These are phyloP conservation scores for Azorinus chamasolen DNA, from an alignment of 2,888 invertebrate species.

Conservation along the genomic window DNA sequence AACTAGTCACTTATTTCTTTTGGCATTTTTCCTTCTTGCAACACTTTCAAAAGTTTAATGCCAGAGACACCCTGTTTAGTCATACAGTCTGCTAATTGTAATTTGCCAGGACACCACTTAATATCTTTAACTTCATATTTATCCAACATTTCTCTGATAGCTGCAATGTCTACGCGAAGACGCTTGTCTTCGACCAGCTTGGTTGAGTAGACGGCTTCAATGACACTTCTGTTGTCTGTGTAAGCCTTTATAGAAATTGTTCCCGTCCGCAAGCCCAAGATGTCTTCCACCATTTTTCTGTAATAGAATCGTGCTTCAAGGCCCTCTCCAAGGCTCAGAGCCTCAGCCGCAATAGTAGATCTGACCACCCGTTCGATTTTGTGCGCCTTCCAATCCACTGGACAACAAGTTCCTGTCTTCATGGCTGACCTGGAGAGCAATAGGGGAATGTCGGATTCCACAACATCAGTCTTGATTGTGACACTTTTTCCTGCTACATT, in stretches of 20 bases:
- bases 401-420: conserved; percentile 51
- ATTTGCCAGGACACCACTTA: conserved; percentile 20
- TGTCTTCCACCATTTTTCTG: conserved; percentile 5
- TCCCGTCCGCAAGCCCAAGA: too few species aligned
- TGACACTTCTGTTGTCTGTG: conserved; percentile 48
- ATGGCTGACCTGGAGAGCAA: conserved; percentile 36
- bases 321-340: conserved; percentile 47
- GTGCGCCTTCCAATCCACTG: conserved; percentile 51
- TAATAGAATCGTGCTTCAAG: conserved; percentile 7
- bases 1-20: too few species aligned
- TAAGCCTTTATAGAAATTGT: conserved; percentile 16
- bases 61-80: too few species aligned
- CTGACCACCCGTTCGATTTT: conserved; percentile 58
- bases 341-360: conserved; percentile 56
- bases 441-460: conserved; percentile 44
- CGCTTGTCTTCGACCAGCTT: conserved; percentile 46
- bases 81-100: conserved; percentile 36
- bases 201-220: conserved; percentile 45
- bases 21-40: conserved; percentile 38
- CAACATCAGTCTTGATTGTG: conserved; percentile 43
- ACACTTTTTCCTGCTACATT: conserved; percentile 31
- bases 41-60: conserved; percentile 27
- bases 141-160: background rate
- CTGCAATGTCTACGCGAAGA: conserved; percentile 3
- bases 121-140: conserved; percentile 17